phyloP scores from a whole-genome alignment of 2,888 invertebrate species.

The Drosophila kokeensis region DNA sequence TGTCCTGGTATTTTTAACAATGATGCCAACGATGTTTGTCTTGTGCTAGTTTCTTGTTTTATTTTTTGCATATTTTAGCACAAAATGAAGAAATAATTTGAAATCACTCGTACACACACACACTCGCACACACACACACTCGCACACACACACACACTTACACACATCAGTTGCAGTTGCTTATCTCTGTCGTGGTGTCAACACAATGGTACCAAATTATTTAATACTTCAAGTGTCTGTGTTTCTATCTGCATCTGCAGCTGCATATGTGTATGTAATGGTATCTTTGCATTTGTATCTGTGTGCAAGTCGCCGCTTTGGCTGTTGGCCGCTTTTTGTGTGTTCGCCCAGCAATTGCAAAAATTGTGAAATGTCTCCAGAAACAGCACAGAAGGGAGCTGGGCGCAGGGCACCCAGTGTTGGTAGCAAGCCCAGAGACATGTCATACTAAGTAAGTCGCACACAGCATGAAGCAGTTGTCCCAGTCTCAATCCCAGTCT shows the following conservation, averaged over 20 bases:
- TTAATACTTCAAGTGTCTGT: slow-evolving; percentile 79
- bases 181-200: slow-evolving; percentile 59
- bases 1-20: slow-evolving; percentile 26
- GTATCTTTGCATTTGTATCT: not conserved
- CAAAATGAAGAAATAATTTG: slow-evolving; percentile 80
- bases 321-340: slow-evolving; percentile 41
- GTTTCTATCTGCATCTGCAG: slow-evolving; percentile 19
- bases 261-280: slow-evolving; percentile 4
- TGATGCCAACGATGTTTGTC: slow-evolving; percentile 53
- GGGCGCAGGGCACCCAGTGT: not conserved
- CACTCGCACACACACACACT: slow-evolving; percentile 19
- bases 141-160: not conserved
- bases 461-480: slow-evolving; percentile 23
- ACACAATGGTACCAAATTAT: slow-evolving; percentile 82
- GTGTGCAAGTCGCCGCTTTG: slow-evolving; percentile 48
- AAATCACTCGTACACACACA: slow-evolving; percentile 56
- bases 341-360: slow-evolving; percentile 52
- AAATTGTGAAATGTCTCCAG: slow-evolving; percentile 56
- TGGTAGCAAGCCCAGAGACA: slow-evolving; percentile 35
- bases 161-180: slow-evolving; percentile 29
- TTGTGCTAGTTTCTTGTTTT: slow-evolving; percentile 68
- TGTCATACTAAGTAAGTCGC: slow-evolving; percentile 33
- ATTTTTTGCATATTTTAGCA: slow-evolving; percentile 60
- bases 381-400: not conserved
- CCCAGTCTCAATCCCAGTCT: slow-evolving; percentile 23